Percentiles rank a stretch among this genome's conserved stretches.
phyloP scores from a whole-genome alignment of 2,888 invertebrate genomes.

The Anthophora plumipes region DNA sequence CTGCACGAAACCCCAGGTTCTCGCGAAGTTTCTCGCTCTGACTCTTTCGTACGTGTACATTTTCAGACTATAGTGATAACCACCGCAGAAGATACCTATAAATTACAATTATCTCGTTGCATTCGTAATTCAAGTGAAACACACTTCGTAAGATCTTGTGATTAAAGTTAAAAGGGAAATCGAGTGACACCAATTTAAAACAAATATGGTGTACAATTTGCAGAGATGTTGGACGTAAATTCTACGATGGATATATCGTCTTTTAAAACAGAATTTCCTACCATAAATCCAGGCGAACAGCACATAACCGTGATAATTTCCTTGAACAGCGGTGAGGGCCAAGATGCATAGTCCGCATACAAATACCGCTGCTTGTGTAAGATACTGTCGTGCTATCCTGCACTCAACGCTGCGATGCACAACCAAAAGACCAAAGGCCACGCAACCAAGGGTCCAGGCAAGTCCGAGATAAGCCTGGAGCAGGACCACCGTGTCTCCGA shows the following conservation, averaged over 20 bases:
- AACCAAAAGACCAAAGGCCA: conserved; percentile 92
- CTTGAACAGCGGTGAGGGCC: conserved; percentile 91
- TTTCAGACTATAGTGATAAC: conserved; percentile 94
- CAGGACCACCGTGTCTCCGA: conserved; percentile 87
- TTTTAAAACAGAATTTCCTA: conserved; percentile 77
- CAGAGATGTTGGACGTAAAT: neutral
- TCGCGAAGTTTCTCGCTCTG: conserved; percentile 92
- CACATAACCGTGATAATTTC: conserved; percentile 91
- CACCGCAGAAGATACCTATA: conserved; percentile 93
- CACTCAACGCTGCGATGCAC: conserved; percentile 93
- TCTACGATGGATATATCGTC: neutral
- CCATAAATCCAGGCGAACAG: conserved; percentile 94
- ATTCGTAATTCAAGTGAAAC: neutral
- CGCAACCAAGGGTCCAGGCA: conserved; percentile 93
- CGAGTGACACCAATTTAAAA: neutral
- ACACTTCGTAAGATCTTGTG: neutral
- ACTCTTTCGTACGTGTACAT: conserved; percentile 96
- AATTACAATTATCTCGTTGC: conserved; percentile 24
- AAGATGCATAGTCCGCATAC: conserved; percentile 92
- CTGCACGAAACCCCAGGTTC: conserved; percentile 95
- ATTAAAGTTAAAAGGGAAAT: neutral
- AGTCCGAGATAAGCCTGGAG: conserved; percentile 92
- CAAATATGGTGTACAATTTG: neutral
- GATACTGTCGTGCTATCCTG: conserved; percentile 93
- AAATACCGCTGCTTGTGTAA: conserved; percentile 92